phyloP scores from a whole-genome alignment of 92 coral and sea anemone species.

The Epizoanthus illoricatus region DNA sequence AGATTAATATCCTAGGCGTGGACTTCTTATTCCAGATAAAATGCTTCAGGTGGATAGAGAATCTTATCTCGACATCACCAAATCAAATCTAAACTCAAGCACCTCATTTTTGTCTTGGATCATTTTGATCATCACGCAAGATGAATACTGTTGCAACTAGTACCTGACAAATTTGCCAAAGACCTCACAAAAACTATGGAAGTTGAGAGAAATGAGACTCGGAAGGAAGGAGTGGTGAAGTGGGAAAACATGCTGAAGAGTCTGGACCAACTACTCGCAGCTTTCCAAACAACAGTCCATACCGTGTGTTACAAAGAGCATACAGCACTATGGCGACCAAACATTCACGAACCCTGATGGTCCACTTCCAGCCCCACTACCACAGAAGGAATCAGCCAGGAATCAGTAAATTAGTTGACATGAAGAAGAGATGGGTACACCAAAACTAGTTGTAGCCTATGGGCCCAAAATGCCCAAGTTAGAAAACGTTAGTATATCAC shows the following conservation, averaged over 20 bases:
- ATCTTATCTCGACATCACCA: conserved; percentile 48
- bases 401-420: background rate
- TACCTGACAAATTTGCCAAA: conserved; percentile 43
- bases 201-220: conserved; percentile 21
- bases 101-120: conserved; percentile 49
- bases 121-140: conserved; percentile 46
- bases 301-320: too few species aligned
- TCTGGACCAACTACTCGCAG: background rate
- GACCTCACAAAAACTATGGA: conserved; percentile 32
- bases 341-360: too few species aligned
- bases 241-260: conserved; percentile 4
- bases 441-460: conserved; percentile 19
- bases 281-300: too few species aligned
- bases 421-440: background rate
- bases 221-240: conserved; percentile 1
- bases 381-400: background rate
- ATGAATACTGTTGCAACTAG: conserved; percentile 42
- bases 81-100: conserved; percentile 43
- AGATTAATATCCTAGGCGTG: conserved; percentile 38
- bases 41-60: conserved; percentile 55
- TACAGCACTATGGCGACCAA: too few species aligned
- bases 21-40: conserved; percentile 53
- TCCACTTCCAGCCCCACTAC: too few species aligned
- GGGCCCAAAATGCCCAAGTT: conserved; percentile 33
- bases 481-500: conserved; percentile 2